These are phyloP conservation scores for Sebastes glaucus DNA, from an alignment of 2,797 vertebrate genomes.

Conservation along the genomic window DNA sequence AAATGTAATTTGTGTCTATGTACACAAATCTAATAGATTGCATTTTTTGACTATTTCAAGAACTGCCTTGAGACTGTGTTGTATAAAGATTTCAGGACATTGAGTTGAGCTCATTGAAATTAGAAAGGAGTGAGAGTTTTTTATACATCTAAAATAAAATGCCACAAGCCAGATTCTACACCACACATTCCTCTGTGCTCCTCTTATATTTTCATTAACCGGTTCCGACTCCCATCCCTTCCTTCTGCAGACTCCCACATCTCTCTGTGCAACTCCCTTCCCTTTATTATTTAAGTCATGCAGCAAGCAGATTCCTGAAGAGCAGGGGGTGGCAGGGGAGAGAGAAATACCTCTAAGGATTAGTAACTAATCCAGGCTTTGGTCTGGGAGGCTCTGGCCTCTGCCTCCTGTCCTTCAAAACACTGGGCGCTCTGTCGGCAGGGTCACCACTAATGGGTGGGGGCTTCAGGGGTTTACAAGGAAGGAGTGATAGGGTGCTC, in stretches of 20 bases:
- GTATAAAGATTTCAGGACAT: slow-evolving; percentile 3
- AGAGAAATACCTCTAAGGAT: slow-evolving; percentile 76
- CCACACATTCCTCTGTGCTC: neutral
- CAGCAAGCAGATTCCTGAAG: slow-evolving; percentile 69
- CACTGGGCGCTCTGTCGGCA: slow-evolving; percentile 55
- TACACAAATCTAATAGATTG: too few relatives aligned
- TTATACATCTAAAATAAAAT: slow-evolving; percentile 12
- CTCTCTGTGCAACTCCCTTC: slow-evolving; percentile 20
- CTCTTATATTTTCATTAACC: slow-evolving; percentile 38
- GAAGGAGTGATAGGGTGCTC: slow-evolving; percentile 60
- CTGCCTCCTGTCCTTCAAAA: slow-evolving; percentile 71
- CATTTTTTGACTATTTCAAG: too few relatives aligned
- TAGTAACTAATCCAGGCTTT: slow-evolving; percentile 77
- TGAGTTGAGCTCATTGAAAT: slow-evolving; percentile 18
- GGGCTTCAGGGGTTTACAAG: slow-evolving; percentile 48
- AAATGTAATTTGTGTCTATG: too few relatives aligned
- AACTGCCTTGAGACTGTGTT: too few relatives aligned
- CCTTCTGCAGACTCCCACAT: slow-evolving; percentile 34
- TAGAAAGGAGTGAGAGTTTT: neutral
- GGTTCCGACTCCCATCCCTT: neutral
- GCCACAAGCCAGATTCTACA: slow-evolving; percentile 1
- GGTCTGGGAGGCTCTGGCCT: slow-evolving; percentile 63
- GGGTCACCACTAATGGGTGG: slow-evolving; percentile 69
- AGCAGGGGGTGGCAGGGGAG: slow-evolving; percentile 42
- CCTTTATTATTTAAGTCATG: slow-evolving; percentile 56